Evolutionary conservation across 2,888 invertebrate genomes (phyloP).

Genomic region (Psococerastis gibbosa): DNA sequence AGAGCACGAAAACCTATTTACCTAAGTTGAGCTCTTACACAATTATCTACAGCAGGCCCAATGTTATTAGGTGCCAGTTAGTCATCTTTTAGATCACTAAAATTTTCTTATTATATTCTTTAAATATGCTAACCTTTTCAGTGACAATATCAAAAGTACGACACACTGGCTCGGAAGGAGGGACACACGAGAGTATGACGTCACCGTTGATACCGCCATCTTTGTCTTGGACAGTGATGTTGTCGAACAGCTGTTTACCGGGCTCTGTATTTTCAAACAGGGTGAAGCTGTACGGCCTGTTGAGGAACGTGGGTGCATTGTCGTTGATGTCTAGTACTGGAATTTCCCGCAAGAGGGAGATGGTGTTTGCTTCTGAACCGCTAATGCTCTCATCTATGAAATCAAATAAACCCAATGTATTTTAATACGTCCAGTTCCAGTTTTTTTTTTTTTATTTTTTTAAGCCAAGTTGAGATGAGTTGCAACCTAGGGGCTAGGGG

Average conservation of each 20-base stretch:
- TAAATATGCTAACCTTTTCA: constrained; percentile 31
- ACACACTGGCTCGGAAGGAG: constrained; percentile 44
- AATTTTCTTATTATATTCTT: constrained; percentile 2
- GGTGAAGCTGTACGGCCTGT: constrained; percentile 50
- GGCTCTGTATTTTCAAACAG: constrained; percentile 47
- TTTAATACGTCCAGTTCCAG: no score
- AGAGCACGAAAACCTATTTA: no score
- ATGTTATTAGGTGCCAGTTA: no score
- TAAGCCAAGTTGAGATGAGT: no score
- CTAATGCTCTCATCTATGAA: constrained; percentile 52
- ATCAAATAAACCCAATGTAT: no score
- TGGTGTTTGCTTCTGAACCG: constrained; percentile 55
- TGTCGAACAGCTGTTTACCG: constrained; percentile 40
- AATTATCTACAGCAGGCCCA: no score
- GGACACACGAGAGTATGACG: constrained; percentile 42
- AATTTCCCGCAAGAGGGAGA: constrained; percentile 56
- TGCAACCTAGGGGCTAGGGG: no score
- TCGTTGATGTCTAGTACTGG: constrained; percentile 64
- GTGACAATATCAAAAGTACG: constrained; percentile 44
- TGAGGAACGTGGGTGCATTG: constrained; percentile 54
- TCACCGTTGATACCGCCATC: constrained; percentile 57
- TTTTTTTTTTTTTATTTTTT: no score
- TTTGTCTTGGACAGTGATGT: constrained; percentile 46
- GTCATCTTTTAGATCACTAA: no score
- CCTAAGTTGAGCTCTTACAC: no score